Evolutionary conservation across 2,797 vertebrate genomes (phyloP), one percentile per base, ranked within the genome.

Genomic region (Orestias chungarensis): DNA sequence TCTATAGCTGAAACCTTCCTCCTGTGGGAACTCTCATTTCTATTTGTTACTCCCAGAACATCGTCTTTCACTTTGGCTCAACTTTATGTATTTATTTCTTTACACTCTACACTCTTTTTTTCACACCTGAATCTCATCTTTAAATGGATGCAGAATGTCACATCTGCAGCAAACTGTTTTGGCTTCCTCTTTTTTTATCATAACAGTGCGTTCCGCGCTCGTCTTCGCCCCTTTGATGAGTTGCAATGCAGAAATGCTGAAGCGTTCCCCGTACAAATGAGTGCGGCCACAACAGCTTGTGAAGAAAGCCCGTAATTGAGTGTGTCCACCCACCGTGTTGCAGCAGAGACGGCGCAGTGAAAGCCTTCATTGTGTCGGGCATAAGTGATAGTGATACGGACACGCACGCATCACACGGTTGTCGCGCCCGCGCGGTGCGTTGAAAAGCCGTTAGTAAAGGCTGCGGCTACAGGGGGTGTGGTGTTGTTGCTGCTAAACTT

Each of bases 281-380:
- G 81, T 73, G 80, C 43, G 71, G 66, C 73, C 79, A 55, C 71
- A 79, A 77, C 85, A 80, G 79, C 86, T 84, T 31, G 77, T 76
- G 84, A 92, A 92, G 52, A n/a, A n/a, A n/a, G 88, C 82, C 93
- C 93, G 86, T 93, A 94, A 94, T 94, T 90, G 91, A 93, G 89
- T 87, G 89, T 93, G 93, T 94, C 93, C 91, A 50, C 93, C 94
- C 91, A 93, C 93, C 55, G 33, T 25, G 82, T 72, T 88, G 91
- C 91, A 80, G 87, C 83, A 91, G 78, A 85, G 86, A 86, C 79
- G 75, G 82, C 62, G 42, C 74, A 62, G 77, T 78, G 83, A 82
- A 80, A 68, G 80, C 69, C 83, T 90, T 86, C 86, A 86, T 87
- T 86, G 88, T 92, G 87, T 86, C 86, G 80, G 77, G 68, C 81